Evolutionary conservation across 2,113 vertebrate genomes (phyloP), one percentile per base, ranked within the genome.

Genomic region (Oreochromis spilurus): DNA sequence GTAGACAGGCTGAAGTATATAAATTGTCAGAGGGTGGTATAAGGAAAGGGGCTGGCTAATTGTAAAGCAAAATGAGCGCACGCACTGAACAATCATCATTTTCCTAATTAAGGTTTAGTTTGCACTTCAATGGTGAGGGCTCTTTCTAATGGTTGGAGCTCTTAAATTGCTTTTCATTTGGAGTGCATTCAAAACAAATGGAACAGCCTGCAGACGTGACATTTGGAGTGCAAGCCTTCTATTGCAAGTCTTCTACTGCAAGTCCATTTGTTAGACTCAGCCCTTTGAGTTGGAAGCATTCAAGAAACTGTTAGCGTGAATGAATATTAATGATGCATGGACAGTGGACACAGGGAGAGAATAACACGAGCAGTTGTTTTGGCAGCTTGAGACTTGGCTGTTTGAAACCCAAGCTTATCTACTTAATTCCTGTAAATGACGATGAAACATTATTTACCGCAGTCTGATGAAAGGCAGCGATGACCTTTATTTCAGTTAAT

Each of bases 131-230:
- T 89, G 40, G 79, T 54, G 81, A 92, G 89, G 86, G 86, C 72
- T 89, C 54, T 91, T 93, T 94, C 84, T 91, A 94, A 95, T 92
- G 89, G 89, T 60, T 89, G 78, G 31, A 87, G 90, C 84, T 82
- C 88, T 93, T 87, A 94, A 95, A 95, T 94, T 94, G 90, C 89
- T 92, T 95, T 95, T 95, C 91, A 91, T 92, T 94, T 94, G 72
- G 89, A 93, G 90, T 86, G 89, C 81, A 81, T 95, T 94, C 86
- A 95, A 95, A 94, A 94, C 92, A 94, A 95, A 94, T 91, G 89
- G 90, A 93, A 91, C 87, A 88, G 90, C 93, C 85, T 34, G 65
- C 85, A 91, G 92, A 91, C 55, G 81, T 95, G 92, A 86, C 93
- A 94, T 94, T 95, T 95, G 90, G 79, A 94, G 92, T 75, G 89